phyloP scores from a whole-genome alignment of 2,113 vertebrate genomes.

The Neodontobutis hainanensis region DNA sequence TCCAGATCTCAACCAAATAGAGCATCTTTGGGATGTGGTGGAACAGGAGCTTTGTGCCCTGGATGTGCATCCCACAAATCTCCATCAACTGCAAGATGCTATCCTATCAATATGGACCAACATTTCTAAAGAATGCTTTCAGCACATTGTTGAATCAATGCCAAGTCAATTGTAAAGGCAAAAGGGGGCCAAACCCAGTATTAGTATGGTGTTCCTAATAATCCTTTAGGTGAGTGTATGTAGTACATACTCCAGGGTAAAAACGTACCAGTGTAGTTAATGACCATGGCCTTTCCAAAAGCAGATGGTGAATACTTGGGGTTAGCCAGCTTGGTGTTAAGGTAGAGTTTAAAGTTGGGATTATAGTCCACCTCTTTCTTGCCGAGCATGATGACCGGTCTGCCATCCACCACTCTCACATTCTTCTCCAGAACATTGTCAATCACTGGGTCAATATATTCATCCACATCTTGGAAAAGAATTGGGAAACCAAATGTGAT shows the following conservation, averaged over 20 bases:
- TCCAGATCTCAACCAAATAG: no score
- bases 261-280: constrained; percentile 93
- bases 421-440: constrained; percentile 94
- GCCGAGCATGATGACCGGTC: constrained; percentile 86
- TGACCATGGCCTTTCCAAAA: constrained; percentile 96
- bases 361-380: constrained; percentile 97
- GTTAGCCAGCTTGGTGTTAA: constrained; percentile 93
- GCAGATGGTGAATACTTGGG: constrained; percentile 91
- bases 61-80: no score
- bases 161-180: no score
- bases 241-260: not conserved
- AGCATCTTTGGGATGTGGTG: no score
- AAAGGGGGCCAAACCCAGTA: no score
- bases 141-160: no score
- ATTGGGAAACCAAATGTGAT: constrained; percentile 94
- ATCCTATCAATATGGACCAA: no score
- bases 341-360: constrained; percentile 90
- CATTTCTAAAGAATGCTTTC: no score
- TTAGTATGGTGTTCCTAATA: no score
- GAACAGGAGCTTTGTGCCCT: no score
- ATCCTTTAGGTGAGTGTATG: no score
- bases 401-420: constrained; percentile 83
- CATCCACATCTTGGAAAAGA: constrained; percentile 93
- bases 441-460: constrained; percentile 95
- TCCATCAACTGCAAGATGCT: no score